Evolutionary conservation across 2,888 invertebrate genomes (phyloP).

Genomic region (Eupithecia subumbrata): DNA sequence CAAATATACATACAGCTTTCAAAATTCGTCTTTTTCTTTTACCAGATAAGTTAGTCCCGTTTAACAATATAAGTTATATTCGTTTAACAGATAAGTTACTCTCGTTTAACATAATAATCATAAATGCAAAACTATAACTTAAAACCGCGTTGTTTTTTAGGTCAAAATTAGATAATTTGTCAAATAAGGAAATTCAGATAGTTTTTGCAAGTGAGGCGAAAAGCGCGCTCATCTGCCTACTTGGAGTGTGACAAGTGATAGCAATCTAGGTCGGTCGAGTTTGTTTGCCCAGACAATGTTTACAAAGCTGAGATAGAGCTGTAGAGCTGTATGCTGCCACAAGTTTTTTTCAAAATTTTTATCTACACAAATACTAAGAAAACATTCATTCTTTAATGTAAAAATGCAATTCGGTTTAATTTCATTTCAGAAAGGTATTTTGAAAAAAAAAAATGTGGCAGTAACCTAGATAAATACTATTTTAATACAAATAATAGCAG

Average conservation of each 20-base stretch:
- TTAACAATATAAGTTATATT: background rate
- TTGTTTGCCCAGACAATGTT: slow-evolving; percentile 59
- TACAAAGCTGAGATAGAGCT: slow-evolving; percentile 25
- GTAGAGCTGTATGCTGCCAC: no score
- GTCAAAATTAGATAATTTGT: slow-evolving; percentile 48
- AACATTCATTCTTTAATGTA: no score
- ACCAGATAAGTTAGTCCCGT: background rate
- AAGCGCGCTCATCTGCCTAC: slow-evolving; percentile 45
- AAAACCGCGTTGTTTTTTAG: slow-evolving; percentile 8
- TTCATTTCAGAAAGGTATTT: no score
- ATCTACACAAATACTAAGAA: no score
- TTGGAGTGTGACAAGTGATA: slow-evolving; percentile 65
- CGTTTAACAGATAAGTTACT: background rate
- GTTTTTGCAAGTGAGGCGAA: slow-evolving; percentile 65
- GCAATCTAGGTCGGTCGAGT: slow-evolving; percentile 64
- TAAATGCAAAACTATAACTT: background rate
- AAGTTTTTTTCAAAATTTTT: no score
- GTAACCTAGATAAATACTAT: no score
- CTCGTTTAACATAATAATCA: background rate
- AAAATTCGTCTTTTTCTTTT: background rate
- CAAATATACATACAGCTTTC: background rate
- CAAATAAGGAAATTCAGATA: slow-evolving; percentile 58
- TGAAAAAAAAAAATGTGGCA: no score
- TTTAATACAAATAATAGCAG: no score
- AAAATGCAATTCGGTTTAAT: no score